Conservation (phyloP, 2,113 vertebrate genomes). For the Sorex araneus region DNA sequence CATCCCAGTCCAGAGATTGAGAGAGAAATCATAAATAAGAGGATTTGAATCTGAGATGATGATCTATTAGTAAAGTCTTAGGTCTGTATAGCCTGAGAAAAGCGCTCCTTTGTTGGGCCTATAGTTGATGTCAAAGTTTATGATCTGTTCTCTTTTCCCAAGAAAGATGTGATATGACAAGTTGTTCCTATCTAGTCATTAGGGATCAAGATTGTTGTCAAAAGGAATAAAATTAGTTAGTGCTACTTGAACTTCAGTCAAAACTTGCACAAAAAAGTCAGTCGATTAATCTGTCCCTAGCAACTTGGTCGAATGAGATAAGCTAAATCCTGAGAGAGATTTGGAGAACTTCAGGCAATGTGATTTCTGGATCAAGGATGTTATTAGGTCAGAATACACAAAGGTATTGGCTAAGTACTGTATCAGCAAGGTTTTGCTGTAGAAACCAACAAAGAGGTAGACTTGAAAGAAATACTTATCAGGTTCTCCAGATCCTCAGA, state of each 20-base stretch:
- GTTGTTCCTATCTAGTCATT: background rate
- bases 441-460: background rate
- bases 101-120: background rate
- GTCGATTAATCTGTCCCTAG: background rate
- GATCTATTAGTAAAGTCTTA: background rate
- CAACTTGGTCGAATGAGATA: background rate
- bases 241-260: background rate
- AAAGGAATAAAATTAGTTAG: constrained; percentile 27
- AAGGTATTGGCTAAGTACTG: background rate
- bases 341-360: background rate
- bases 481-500: background rate
- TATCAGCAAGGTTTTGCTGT: background rate
- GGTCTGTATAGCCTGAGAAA: background rate
- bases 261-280: constrained; percentile 33
- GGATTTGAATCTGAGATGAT: background rate
- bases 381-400: background rate
- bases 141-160: background rate
- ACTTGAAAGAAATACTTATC: background rate
- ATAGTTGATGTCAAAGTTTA: background rate
- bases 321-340: background rate
- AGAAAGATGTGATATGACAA: background rate
- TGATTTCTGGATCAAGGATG: background rate
- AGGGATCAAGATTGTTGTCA: background rate
- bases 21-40: background rate
- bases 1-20: too few species aligned